Evolutionary conservation across 92 coral and sea anemone species (phyloP).

Genomic region (Palythoa heliodiscus): DNA sequence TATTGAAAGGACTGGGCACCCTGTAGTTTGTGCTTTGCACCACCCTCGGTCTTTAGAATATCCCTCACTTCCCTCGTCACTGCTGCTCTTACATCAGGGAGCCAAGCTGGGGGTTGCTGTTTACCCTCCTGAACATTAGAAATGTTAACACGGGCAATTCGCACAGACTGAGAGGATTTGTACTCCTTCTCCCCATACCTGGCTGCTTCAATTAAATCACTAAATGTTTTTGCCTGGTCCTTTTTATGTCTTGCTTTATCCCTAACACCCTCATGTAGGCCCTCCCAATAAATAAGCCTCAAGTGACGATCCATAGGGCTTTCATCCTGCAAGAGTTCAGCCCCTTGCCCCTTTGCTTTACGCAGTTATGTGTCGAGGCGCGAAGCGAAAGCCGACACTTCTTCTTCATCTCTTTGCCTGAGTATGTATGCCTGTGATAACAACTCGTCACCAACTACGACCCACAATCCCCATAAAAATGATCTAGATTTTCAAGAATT

Average conservation of each 20-base stretch:
- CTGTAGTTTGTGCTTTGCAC: slow-evolving; percentile 6
- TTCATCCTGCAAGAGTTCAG: slow-evolving; percentile 48
- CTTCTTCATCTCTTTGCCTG: slow-evolving; percentile 40
- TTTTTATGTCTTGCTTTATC: slow-evolving; percentile 60
- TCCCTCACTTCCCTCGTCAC: slow-evolving; percentile 24
- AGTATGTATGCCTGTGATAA: slow-evolving; percentile 37
- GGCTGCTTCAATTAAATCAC: slow-evolving; percentile 52
- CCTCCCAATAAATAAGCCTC: slow-evolving; percentile 63
- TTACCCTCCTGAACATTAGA: slow-evolving; percentile 1
- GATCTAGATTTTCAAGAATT: no score
- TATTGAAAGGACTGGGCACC: slow-evolving; percentile 26
- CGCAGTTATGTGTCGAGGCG: slow-evolving; percentile 59
- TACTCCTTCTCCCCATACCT: slow-evolving; percentile 63
- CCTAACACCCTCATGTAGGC: slow-evolving; percentile 42
- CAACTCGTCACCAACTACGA: slow-evolving; percentile 26
- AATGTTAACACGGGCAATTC: neutral
- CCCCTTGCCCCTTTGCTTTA: slow-evolving; percentile 32
- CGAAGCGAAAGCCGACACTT: slow-evolving; percentile 57
- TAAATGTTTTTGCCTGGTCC: slow-evolving; percentile 51
- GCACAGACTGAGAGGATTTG: slow-evolving; percentile 1
- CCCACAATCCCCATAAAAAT: no score
- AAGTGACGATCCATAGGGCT: slow-evolving; percentile 52
- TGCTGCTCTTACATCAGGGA: slow-evolving; percentile 8
- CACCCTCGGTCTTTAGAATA: slow-evolving; percentile 12
- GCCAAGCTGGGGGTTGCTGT: slow-evolving; percentile 2